phyloP scores from a whole-genome alignment of 2,888 invertebrate genomes.

The Magallana nippona region DNA sequence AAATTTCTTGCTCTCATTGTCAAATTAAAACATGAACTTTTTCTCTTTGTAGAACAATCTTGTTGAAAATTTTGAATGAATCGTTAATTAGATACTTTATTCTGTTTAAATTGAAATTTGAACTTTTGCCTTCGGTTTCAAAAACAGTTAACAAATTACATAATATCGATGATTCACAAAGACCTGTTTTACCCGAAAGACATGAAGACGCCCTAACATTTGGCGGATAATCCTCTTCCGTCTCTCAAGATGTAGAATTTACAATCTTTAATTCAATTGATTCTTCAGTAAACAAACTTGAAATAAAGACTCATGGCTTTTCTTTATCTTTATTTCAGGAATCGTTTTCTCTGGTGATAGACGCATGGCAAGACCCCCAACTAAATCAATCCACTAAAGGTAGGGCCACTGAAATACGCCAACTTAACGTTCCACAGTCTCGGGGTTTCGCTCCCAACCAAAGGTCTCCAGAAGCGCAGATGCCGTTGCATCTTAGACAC shows the following conservation, averaged over 20 bases:
- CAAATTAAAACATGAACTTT: background rate
- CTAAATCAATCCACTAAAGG: slow-evolving; percentile 62
- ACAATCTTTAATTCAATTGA: slow-evolving; percentile 27
- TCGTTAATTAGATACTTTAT: slow-evolving; percentile 12
- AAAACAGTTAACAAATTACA: background rate
- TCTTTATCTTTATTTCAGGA: slow-evolving; percentile 84
- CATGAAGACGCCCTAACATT: slow-evolving; percentile 10
- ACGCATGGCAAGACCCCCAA: slow-evolving; percentile 91
- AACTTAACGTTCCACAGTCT: background rate
- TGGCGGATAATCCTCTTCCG: background rate
- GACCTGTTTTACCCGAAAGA: slow-evolving; percentile 5
- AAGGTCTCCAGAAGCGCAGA: background rate
- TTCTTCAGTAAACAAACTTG: slow-evolving; percentile 16
- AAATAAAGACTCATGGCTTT: slow-evolving; percentile 26
- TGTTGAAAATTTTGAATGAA: background rate
- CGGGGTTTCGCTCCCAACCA: background rate
- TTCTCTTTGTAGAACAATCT: background rate
- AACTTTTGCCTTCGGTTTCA: background rate
- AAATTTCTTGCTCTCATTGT: background rate
- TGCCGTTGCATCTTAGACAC: background rate
- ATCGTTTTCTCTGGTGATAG: slow-evolving; percentile 96
- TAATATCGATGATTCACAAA: slow-evolving; percentile 21
- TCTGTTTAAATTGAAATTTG: slow-evolving; percentile 15
- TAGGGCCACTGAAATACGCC: slow-evolving; percentile 49
- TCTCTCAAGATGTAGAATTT: background rate